These are phyloP conservation scores for Chorisops tibialis DNA, from an alignment of 2,888 invertebrate genomes.

Conservation along the genomic window DNA sequence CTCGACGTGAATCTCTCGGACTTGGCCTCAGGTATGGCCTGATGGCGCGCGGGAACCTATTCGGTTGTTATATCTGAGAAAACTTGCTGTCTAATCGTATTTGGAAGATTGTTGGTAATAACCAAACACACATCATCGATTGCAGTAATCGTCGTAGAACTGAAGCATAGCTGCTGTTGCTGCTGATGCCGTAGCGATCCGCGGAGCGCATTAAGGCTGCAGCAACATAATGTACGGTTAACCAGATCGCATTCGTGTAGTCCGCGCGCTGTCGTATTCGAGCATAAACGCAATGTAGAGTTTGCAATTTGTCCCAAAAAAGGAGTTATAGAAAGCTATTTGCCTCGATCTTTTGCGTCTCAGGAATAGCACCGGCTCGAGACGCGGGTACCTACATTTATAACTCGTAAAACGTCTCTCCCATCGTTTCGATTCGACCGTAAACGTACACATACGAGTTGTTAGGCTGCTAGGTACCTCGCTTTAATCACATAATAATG, in stretches of 20 bases:
- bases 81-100: slow-evolving; percentile 18
- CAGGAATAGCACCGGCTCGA: slow-evolving; percentile 1
- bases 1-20: too few relatives aligned
- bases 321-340: slow-evolving; percentile 43
- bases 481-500: too few relatives aligned
- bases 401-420: too few relatives aligned
- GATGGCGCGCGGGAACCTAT: slow-evolving; percentile 7
- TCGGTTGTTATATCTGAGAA: slow-evolving; percentile 12
- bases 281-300: slow-evolving; percentile 29
- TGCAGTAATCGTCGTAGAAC: slow-evolving; percentile 19
- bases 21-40: too few relatives aligned
- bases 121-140: slow-evolving; percentile 4
- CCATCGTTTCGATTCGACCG: too few relatives aligned
- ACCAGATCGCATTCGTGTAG: background rate
- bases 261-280: background rate
- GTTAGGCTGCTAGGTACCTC: too few relatives aligned
- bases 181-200: slow-evolving; percentile 8
- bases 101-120: slow-evolving; percentile 18
- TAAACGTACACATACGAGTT: too few relatives aligned
- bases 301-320: slow-evolving; percentile 41
- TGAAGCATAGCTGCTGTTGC: background rate
- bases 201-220: slow-evolving; percentile 10
- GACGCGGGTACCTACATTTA: too few relatives aligned
- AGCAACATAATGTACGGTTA: slow-evolving; percentile 27
- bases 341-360: slow-evolving; percentile 39